Evolutionary conservation across 2,797 vertebrate species (phyloP).

Genomic region (Crocidura indochinensis): DNA sequence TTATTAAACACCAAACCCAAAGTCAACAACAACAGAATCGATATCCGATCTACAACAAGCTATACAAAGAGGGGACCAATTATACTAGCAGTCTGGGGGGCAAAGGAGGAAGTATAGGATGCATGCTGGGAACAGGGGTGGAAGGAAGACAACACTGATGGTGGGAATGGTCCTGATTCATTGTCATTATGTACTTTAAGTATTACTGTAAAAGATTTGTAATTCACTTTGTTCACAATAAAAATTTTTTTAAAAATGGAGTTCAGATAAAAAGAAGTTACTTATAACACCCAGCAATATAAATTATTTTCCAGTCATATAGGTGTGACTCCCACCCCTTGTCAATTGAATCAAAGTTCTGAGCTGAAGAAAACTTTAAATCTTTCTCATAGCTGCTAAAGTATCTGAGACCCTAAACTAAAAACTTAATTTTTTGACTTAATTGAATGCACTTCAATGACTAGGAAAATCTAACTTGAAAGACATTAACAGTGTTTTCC

Average conservation of each 20-base stretch:
- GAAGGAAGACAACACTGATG: too few species aligned
- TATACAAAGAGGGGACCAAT: too few species aligned
- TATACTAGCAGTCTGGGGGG: too few species aligned
- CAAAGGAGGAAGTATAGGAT: too few species aligned
- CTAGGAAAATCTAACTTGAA: conserved; percentile 53
- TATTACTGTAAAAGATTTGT: too few species aligned
- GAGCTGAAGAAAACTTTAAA: conserved; percentile 50
- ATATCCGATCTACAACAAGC: too few species aligned
- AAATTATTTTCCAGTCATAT: background rate
- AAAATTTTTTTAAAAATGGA: background rate
- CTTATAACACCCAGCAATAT: conserved; percentile 39
- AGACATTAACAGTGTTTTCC: background rate
- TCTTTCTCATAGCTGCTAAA: conserved; percentile 31
- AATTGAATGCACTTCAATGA: conserved; percentile 43
- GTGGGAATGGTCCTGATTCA: too few species aligned
- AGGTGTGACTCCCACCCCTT: background rate
- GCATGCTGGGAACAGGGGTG: too few species aligned
- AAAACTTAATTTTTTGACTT: conserved; percentile 57
- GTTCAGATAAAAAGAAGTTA: conserved; percentile 32
- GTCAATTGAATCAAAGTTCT: conserved; percentile 62
- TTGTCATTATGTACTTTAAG: too few species aligned
- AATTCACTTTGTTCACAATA: too few species aligned
- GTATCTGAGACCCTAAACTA: conserved; percentile 35
- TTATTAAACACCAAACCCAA: too few species aligned
- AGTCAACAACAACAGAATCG: too few species aligned